Percentiles rank a stretch among this genome's conserved stretches.
phyloP scores from a whole-genome alignment of 2,113 vertebrate species.

The Boleophthalmus pectinirostris region DNA sequence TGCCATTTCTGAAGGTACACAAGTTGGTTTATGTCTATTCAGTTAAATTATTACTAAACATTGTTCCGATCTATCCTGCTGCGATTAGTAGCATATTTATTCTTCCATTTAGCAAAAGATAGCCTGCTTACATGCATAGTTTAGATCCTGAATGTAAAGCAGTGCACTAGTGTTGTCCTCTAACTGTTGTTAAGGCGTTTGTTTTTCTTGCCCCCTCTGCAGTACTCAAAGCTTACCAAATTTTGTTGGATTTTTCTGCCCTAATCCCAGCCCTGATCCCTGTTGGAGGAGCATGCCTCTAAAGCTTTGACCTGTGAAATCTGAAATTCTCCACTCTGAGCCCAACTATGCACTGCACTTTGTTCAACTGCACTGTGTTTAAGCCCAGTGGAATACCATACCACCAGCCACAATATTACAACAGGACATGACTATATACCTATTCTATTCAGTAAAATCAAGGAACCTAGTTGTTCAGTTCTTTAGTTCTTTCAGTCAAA shows the following conservation, averaged over 20 bases:
- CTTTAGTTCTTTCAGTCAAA: no score
- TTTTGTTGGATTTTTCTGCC: slow-evolving; percentile 61
- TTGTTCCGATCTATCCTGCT: neutral
- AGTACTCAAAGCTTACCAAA: slow-evolving; percentile 47
- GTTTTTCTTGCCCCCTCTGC: slow-evolving; percentile 13
- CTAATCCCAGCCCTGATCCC: slow-evolving; percentile 75
- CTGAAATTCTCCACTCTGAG: slow-evolving; percentile 59
- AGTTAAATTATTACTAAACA: neutral
- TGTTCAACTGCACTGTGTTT: slow-evolving; percentile 16
- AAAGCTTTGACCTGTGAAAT: slow-evolving; percentile 77
- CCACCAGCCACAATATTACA: neutral
- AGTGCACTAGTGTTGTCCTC: neutral
- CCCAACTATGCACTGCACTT: slow-evolving; percentile 44
- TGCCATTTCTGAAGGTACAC: slow-evolving; percentile 86
- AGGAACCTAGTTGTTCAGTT: no score
- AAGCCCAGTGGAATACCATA: slow-evolving; percentile 1
- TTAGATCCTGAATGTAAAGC: neutral
- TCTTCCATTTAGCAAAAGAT: neutral
- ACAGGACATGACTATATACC: neutral
- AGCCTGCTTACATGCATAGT: neutral
- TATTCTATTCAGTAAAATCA: no score
- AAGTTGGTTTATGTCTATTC: neutral
- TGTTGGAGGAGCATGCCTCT: slow-evolving; percentile 63
- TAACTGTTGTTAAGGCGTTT: neutral
- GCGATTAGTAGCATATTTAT: neutral